A percentile compares a stretch with the other conserved stretches of the same genome.
Conservation (phyloP, 2,797 vertebrate genomes). For the Syngnathus rostellatus region DNA sequence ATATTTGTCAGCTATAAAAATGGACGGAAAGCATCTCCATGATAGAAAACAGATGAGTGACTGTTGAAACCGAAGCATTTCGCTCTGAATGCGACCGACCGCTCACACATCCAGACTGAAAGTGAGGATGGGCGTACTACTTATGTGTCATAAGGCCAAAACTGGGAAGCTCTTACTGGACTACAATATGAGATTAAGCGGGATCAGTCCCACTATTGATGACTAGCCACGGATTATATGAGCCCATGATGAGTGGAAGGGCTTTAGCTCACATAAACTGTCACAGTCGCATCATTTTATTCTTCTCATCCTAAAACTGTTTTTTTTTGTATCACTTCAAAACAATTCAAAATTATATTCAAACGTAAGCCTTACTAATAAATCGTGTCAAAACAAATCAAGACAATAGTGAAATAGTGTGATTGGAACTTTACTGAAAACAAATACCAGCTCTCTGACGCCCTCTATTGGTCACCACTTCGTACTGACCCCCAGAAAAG, state of each 20-base stretch:
- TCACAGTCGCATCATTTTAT: conserved; percentile 5
- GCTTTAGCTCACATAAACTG: conserved; percentile 15
- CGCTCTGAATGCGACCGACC: neutral
- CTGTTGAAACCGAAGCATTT: neutral
- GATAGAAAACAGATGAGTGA: neutral
- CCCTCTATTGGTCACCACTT: conserved; percentile 47
- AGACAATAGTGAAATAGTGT: neutral
- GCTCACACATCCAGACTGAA: neutral
- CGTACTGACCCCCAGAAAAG: conserved; percentile 13
- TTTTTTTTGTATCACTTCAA: neutral
- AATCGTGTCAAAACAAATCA: neutral
- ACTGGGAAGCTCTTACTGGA: conserved; percentile 33
- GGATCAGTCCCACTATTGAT: conserved; percentile 37
- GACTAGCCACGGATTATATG: conserved; percentile 38
- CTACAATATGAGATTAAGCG: conserved; percentile 36
- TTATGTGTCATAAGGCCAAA: conserved; percentile 38
- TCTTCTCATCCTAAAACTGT: neutral
- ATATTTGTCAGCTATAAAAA: neutral
- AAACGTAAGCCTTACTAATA: neutral
- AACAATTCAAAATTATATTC: neutral
- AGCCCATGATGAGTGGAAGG: conserved; percentile 12
- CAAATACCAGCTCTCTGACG: conserved; percentile 39
- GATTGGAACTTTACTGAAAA: neutral
- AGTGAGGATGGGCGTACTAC: neutral
- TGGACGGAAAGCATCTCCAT: neutral